phyloP scores from a whole-genome alignment of 2,888 invertebrate species.

The Cataglyphis altisquamis region DNA sequence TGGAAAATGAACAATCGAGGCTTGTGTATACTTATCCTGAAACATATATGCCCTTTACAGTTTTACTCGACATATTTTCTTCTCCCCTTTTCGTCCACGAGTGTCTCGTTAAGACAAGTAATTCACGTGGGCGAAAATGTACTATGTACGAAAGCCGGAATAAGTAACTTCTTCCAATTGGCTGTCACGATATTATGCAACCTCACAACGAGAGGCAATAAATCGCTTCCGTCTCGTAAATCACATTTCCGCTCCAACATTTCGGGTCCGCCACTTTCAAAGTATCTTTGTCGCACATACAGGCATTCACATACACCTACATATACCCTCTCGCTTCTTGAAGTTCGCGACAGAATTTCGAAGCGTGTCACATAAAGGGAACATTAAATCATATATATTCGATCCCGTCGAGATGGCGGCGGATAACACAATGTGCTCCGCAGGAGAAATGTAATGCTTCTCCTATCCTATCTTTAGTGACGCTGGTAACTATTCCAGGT shows the following conservation, averaged over 20 bases:
- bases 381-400: slow-evolving; percentile 35
- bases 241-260: slow-evolving; percentile 44
- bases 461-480: slow-evolving; percentile 41
- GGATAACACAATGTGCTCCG: slow-evolving; percentile 7
- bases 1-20: neutral
- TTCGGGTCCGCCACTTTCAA: slow-evolving; percentile 31
- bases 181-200: slow-evolving; percentile 48
- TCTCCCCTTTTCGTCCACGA: neutral
- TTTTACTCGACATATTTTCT: slow-evolving; percentile 6
- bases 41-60: slow-evolving; percentile 3
- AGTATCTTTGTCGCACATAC: slow-evolving; percentile 20
- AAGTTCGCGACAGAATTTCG: slow-evolving; percentile 47
- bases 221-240: slow-evolving; percentile 52
- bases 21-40: slow-evolving; percentile 27
- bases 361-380: slow-evolving; percentile 32
- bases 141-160: slow-evolving; percentile 7
- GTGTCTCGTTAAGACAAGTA: slow-evolving; percentile 1
- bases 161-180: slow-evolving; percentile 43
- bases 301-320: neutral
- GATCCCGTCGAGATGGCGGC: slow-evolving; percentile 23
- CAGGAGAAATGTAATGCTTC: slow-evolving; percentile 7
- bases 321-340: neutral
- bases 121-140: neutral
- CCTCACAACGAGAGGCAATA: slow-evolving; percentile 35
- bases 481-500: slow-evolving; percentile 16